These are phyloP conservation scores for Dinocampus coccinellae DNA, from an alignment of 2,888 invertebrate species.

Conservation along the genomic window DNA sequence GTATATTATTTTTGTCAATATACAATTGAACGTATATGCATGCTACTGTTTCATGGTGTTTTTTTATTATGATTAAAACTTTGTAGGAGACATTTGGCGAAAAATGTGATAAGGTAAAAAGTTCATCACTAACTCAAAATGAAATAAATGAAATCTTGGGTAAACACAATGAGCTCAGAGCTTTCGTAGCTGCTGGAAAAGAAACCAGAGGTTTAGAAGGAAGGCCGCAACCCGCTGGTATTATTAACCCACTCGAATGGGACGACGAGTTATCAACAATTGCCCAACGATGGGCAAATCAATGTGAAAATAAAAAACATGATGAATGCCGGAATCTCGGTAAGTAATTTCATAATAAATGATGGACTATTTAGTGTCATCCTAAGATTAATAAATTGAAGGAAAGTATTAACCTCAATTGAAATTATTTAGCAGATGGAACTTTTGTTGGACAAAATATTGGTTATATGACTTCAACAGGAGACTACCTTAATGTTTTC, in stretches of 20 bases:
- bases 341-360: slow-evolving; percentile 18
- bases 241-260: slow-evolving; percentile 49
- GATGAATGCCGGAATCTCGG: slow-evolving; percentile 64
- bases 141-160: slow-evolving; percentile 5
- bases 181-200: slow-evolving; percentile 43
- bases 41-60: not conserved
- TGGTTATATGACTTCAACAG: slow-evolving; percentile 45
- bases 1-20: not conserved
- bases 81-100: slow-evolving; percentile 33
- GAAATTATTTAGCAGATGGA: slow-evolving; percentile 44
- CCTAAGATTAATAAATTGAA: slow-evolving; percentile 65
- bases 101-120: not conserved
- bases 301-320: slow-evolving; percentile 64
- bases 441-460: slow-evolving; percentile 68
- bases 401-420: not conserved
- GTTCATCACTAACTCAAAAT: not conserved
- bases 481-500: not conserved
- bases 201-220: slow-evolving; percentile 48
- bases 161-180: slow-evolving; percentile 40
- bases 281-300: slow-evolving; percentile 69
- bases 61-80: not conserved
- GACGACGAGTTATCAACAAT: slow-evolving; percentile 64
- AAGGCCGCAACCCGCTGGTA: slow-evolving; percentile 25
- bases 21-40: not conserved
- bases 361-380: too few species aligned